Evolutionary conservation across 2,797 vertebrate species (phyloP), one percentile per base, ranked within the genome.

Genomic region (Neoniphon sammara): DNA sequence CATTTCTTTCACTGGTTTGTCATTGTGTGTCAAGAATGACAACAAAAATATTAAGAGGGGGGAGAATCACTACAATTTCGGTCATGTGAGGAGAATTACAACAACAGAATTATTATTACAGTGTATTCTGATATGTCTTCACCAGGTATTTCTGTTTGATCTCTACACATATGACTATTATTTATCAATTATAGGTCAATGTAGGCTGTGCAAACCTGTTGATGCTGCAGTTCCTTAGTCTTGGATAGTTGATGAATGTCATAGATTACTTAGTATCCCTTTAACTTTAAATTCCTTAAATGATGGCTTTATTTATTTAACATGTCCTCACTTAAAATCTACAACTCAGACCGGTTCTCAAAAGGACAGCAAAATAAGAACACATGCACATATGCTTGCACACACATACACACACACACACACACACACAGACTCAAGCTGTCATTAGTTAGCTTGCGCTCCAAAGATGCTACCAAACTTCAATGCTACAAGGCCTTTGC

Each of bases 401-500:
- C 62, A 42, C 71, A 34, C 56, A 58, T 31, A 36, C 56, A 58
- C 56, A 58, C 27, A 56, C 39, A 61, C 39, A 61, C 39, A 46
- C 3, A 49, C 60, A 62, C 44, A 49, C 44, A 63, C 15, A 49
- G 25, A 34, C 25, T 12, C 46, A 18, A 8, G 20, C 21, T 25
- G 49, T 36, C n/a, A n/a, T 31, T 42, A 14, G 18, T 50, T 17
- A 23, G 61, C 25, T 66, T 4, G 5, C 46, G n/a, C n/a, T 53
- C 25, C 2, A 7, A 58, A 44, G 18, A 77, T 17, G 25, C 58
- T 77, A 81, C 72, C 75, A 81, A 82, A 82, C 55, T 77, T 76
- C 74, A 67, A 78, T 59, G 57, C 71, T 23, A n/a, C 23, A 4
- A 52, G 65, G 72, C 70, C 53, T 73, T 50, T 42, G 73, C 62